Evolutionary conservation across 2,113 vertebrate species (phyloP), one percentile per base, ranked within the genome.

Genomic region (Xiphophorus hellerii): DNA sequence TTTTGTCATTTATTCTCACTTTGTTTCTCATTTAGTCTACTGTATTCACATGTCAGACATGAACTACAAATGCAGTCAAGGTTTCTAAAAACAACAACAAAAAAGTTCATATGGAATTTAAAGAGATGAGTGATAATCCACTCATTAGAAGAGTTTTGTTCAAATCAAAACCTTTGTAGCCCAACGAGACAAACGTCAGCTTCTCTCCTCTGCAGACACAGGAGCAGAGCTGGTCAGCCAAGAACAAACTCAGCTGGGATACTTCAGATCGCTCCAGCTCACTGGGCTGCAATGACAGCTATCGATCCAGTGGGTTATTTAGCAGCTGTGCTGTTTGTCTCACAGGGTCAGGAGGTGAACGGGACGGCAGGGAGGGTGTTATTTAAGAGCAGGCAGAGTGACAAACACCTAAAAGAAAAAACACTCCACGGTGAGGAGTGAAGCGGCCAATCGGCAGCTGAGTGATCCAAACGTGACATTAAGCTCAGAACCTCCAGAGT

Each of bases 261-360:
- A 62, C 85, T 82, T 77, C 51, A 75, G 74, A 78, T 65, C 51
- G 79, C 83, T 4, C 29, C 54, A 63, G 84, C 76, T 82, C 84
- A 70, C 83, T 80, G 88, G 88, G 51, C 83, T 77, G 82, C 80
- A 77, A 67, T 90, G 90, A 92, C 89, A 84, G 77, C 20, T 82
- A 94, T 93, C 42, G 92, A 94, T 90, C 81, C 3, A 10, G 44
- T 33, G 62, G 20, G 80, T 92, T 92, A 93, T 94, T 93, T 93
- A 93, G 73, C 78, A 77, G 69, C 79, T 63, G 3, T 1, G 84
- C 76, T 35, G 67, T 42, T 58, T n/a, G 25, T 66, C 81, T 78
- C 78, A 44, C 76, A 80, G 76, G 75, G 73, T 66, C 77, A 70
- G 4, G 66, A 67, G 63, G 74, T 77, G 81, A 71, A 14, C 71